Evolutionary conservation across 2,113 vertebrate genomes (phyloP).

Genomic region (Benitochromis conjunctus): DNA sequence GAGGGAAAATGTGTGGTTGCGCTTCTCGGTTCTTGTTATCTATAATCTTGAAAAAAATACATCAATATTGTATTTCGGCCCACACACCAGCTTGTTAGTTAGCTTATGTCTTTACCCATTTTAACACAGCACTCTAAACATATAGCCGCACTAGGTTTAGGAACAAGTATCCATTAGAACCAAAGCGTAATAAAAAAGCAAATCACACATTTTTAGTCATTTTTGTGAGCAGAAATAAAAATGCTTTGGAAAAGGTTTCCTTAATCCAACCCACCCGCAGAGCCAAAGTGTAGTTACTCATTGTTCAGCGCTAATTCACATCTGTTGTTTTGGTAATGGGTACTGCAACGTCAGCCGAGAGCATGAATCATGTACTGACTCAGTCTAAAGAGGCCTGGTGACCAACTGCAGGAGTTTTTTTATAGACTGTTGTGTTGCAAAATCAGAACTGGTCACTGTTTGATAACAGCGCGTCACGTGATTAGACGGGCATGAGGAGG

Average conservation of each 20-base stretch:
- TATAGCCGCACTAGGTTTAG: background rate
- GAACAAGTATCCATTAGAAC: background rate
- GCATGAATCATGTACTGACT: slow-evolving; percentile 17
- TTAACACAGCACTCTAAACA: accelerated
- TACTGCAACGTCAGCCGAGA: background rate
- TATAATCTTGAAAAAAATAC: background rate
- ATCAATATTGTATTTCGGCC: background rate
- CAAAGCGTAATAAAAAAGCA: background rate
- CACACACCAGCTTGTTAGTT: accelerated
- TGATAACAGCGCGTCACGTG: background rate
- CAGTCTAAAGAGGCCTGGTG: background rate
- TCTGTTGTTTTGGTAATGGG: background rate
- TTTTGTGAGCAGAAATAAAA: background rate
- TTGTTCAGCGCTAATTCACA: background rate
- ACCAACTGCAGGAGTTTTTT: background rate
- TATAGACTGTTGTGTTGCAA: background rate
- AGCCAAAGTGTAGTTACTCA: background rate
- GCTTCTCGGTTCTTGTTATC: background rate
- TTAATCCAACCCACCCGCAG: background rate
- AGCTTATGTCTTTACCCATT: background rate
- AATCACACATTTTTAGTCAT: background rate
- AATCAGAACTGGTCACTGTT: background rate
- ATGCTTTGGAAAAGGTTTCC: background rate
- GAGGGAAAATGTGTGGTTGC: background rate
- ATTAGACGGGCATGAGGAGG: background rate